Percentiles rank a stretch among this genome's conserved stretches.
These are phyloP conservation scores for Ophion slaviceki DNA, from an alignment of 2,888 invertebrate species.

Conservation along the genomic window DNA sequence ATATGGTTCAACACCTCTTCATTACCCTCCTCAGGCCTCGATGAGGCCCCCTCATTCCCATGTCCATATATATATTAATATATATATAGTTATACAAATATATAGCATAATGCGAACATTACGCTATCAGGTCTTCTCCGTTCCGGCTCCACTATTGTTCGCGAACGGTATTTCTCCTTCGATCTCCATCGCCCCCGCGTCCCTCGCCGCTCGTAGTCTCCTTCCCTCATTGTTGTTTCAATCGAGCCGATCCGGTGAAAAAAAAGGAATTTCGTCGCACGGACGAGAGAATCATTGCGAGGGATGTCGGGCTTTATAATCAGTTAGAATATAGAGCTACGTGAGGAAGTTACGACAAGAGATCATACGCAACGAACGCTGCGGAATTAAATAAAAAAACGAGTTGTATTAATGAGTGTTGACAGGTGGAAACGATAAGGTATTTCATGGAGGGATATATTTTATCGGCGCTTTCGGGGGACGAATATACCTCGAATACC, in stretches of 20 bases:
- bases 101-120: slow-evolving; percentile 47
- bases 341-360: too few relatives aligned
- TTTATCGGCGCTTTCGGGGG: too few relatives aligned
- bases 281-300: slow-evolving; percentile 4
- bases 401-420: too few relatives aligned
- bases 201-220: slow-evolving; percentile 20
- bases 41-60: slow-evolving; percentile 49
- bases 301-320: slow-evolving; percentile 4
- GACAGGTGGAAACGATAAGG: too few relatives aligned
- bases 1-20: slow-evolving; percentile 83
- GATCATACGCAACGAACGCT: too few relatives aligned
- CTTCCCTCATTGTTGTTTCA: slow-evolving; percentile 40
- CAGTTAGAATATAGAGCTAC: too few relatives aligned
- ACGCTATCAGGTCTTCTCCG: slow-evolving; percentile 59
- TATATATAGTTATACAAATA: neutral
- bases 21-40: slow-evolving; percentile 79
- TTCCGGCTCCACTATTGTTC: slow-evolving; percentile 65
- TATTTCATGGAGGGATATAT: too few relatives aligned
- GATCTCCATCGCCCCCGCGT: slow-evolving; percentile 39
- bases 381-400: too few relatives aligned
- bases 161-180: slow-evolving; percentile 52
- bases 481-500: too few relatives aligned
- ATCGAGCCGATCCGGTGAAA: neutral
- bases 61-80: slow-evolving; percentile 29
- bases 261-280: neutral